Conservation (phyloP, 1,140 invertebrate genomes). For the Nasonia vitripennis region DNA sequence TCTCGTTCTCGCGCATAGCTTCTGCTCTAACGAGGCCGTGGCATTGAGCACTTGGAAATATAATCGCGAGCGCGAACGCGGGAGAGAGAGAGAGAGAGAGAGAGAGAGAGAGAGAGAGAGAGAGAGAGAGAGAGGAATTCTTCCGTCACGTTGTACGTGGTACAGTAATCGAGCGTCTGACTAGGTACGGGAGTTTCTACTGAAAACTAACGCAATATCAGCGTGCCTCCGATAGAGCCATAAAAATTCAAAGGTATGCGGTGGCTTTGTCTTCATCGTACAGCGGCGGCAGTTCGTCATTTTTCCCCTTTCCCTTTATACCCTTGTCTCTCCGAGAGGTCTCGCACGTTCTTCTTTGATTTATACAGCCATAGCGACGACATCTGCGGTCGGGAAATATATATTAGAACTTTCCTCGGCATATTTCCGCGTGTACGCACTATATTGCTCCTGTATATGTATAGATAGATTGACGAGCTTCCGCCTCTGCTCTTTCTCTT, state of each 20-base stretch:
- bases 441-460: background rate
- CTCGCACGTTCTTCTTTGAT: background rate
- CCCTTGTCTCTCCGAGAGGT: background rate
- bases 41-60: conserved; percentile 33
- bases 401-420: conserved; percentile 3
- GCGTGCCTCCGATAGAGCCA: background rate
- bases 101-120: too few relatives aligned
- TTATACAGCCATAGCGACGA: background rate
- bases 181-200: background rate
- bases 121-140: too few relatives aligned
- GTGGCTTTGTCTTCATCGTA: background rate
- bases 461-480: conserved; percentile 5
- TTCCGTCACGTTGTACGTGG: too few relatives aligned
- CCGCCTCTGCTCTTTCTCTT: too few relatives aligned
- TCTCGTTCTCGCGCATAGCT: conserved; percentile 7
- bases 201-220: background rate
- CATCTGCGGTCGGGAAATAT: too few relatives aligned
- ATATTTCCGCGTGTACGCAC: background rate
- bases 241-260: background rate
- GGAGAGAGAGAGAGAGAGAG: too few relatives aligned
- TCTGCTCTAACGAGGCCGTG: conserved; percentile 41
- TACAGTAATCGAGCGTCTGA: background rate
- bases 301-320: background rate
- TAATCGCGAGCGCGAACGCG: background rate
- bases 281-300: background rate